A percentile compares a stretch with the other conserved stretches of the same genome.
These are phyloP conservation scores for Schrankia costaestrigalis DNA, from an alignment of 2,888 invertebrate species.

Conservation along the genomic window DNA sequence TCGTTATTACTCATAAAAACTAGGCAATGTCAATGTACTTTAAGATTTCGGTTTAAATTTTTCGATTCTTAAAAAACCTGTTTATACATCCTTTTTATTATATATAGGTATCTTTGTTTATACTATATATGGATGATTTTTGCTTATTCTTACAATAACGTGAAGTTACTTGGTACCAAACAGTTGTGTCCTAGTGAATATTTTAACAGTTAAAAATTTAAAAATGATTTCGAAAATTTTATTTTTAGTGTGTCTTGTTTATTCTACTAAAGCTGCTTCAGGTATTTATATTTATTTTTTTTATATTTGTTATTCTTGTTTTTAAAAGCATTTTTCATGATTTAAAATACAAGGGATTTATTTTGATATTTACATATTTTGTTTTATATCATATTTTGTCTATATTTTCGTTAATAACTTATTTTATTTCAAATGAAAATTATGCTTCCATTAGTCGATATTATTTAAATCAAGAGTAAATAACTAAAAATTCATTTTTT, in stretches of 20 bases:
- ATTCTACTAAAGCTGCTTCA: slow-evolving; percentile 10
- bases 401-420: too few relatives aligned
- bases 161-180: slow-evolving; percentile 7
- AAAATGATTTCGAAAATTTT: slow-evolving; percentile 17
- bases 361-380: too few relatives aligned
- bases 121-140: slow-evolving; percentile 16
- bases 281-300: slow-evolving; percentile 14
- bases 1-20: too few relatives aligned
- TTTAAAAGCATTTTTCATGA: background rate
- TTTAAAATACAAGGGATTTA: too few relatives aligned
- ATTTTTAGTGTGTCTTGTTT: slow-evolving; percentile 13
- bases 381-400: too few relatives aligned
- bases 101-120: slow-evolving; percentile 11
- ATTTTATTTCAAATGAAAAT: too few relatives aligned
- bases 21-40: slow-evolving; percentile 20
- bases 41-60: too few relatives aligned
- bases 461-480: too few relatives aligned
- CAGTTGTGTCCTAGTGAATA: slow-evolving; percentile 20
- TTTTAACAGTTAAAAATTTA: slow-evolving; percentile 5
- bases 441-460: too few relatives aligned
- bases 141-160: slow-evolving; percentile 7
- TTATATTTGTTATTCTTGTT: background rate
- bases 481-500: too few relatives aligned
- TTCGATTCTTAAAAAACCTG: slow-evolving; percentile 24
- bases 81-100: slow-evolving; percentile 15